These are phyloP conservation scores for Cotesia vestalis DNA, from an alignment of 1,140 invertebrate genomes.

Conservation along the genomic window DNA sequence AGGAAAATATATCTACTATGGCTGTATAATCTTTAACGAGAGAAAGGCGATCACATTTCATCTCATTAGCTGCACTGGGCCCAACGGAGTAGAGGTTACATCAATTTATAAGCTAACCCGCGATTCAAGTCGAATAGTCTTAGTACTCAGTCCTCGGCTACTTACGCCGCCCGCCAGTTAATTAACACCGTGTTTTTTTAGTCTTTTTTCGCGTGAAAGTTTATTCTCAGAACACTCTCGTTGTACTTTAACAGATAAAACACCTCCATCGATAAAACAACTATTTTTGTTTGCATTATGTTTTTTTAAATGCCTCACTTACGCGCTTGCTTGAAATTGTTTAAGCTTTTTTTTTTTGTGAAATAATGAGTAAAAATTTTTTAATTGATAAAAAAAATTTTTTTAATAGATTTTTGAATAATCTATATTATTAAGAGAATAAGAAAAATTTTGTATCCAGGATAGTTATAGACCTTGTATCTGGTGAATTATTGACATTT, in stretches of 20 bases:
- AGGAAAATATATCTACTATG: constrained; percentile 21
- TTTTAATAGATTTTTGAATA: no score
- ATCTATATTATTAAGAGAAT: no score
- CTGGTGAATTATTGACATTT: no score
- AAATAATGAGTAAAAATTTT: no score
- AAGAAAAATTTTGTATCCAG: no score
- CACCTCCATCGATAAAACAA: background rate
- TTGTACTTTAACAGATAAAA: constrained; percentile 2
- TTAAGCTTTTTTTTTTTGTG: no score
- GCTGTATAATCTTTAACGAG: constrained; percentile 52
- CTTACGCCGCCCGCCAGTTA: constrained; percentile 44
- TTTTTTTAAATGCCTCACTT: background rate
- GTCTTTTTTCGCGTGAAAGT: constrained; percentile 37
- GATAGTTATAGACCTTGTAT: no score
- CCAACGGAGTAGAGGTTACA: constrained; percentile 46
- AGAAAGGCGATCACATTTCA: constrained; percentile 62
- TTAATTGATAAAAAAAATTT: no score
- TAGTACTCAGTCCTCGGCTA: constrained; percentile 27
- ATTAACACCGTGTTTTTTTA: constrained; percentile 50
- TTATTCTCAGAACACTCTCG: constrained; percentile 31
- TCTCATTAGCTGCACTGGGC: constrained; percentile 52
- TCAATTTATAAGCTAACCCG: constrained; percentile 54
- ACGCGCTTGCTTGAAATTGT: no score
- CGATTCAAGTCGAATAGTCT: constrained; percentile 41
- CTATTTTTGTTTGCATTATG: background rate